phyloP scores from a whole-genome alignment of 64 coral and sea anemone species.

The Anthopleura sola region DNA sequence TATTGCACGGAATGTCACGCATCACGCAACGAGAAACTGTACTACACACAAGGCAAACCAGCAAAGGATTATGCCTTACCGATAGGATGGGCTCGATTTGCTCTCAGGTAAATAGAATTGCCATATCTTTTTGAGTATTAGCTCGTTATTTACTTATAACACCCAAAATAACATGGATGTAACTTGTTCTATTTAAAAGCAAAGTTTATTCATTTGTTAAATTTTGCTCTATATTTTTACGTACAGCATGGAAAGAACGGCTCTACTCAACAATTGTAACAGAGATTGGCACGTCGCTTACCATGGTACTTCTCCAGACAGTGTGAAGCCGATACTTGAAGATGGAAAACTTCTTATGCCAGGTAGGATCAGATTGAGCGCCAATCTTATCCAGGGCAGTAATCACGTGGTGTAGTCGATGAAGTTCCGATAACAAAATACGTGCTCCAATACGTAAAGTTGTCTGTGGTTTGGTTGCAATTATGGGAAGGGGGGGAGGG shows the following conservation, averaged over 20 bases:
- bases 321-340: slow-evolving; percentile 48
- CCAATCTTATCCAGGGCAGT: too few species aligned
- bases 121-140: too few species aligned
- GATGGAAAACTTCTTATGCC: slow-evolving; percentile 64
- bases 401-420: too few species aligned
- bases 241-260: not conserved
- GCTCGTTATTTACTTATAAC: not conserved
- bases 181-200: not conserved
- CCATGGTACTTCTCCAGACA: slow-evolving; percentile 63
- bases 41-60: slow-evolving; percentile 45
- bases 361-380: slow-evolving; percentile 16
- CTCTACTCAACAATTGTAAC: not conserved
- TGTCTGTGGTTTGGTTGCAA: too few species aligned
- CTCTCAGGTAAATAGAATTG: slow-evolving; percentile 22
- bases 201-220: not conserved
- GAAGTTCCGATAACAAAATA: too few species aligned
- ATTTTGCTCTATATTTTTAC: not conserved
- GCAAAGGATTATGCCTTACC: slow-evolving; percentile 69
- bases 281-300: slow-evolving; percentile 55
- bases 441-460: too few species aligned
- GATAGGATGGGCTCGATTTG: slow-evolving; percentile 72
- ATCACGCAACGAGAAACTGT: slow-evolving; percentile 46
- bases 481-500: too few species aligned
- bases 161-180: not conserved
- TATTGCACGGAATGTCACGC: slow-evolving; percentile 71